A percentile compares a stretch with the other conserved stretches of the same genome.
phyloP scores from a whole-genome alignment of 2,797 vertebrate species.

The Hydrophis major region DNA sequence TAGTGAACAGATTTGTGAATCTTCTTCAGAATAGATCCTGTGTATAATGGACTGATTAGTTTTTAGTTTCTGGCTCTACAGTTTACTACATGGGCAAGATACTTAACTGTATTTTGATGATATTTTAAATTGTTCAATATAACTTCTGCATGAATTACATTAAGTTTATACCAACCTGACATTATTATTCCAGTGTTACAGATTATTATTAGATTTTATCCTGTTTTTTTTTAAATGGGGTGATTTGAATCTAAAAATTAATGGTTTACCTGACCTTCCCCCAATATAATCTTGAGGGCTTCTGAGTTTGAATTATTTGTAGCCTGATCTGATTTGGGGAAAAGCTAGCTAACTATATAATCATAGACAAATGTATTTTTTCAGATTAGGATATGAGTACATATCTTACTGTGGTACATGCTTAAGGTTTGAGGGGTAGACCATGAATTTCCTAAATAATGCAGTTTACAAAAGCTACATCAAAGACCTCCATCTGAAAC shows the following conservation, averaged over 20 bases:
- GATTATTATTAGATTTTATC: background rate
- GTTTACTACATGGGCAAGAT: constrained; percentile 33
- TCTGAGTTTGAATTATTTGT: constrained; percentile 2
- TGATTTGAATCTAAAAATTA: background rate
- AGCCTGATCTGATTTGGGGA: background rate
- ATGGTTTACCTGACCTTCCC: background rate
- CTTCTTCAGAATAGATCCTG: background rate
- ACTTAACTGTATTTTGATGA: constrained; percentile 7
- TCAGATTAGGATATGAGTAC: background rate
- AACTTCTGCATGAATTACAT: background rate
- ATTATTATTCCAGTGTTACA: background rate
- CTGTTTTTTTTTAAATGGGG: background rate
- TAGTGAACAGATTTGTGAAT: background rate
- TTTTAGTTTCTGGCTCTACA: constrained; percentile 48
- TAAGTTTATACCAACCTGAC: background rate
- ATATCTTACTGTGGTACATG: background rate
- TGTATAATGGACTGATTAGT: background rate
- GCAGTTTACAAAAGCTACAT: background rate
- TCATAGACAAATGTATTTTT: background rate
- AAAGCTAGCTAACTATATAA: background rate
- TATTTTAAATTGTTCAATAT: background rate
- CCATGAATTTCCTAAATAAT: background rate
- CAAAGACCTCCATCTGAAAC: background rate
- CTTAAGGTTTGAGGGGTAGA: background rate
- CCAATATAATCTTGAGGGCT: background rate